These are phyloP conservation scores for Pomacea maculata DNA, from an alignment of 1,140 invertebrate genomes.

Conservation along the genomic window DNA sequence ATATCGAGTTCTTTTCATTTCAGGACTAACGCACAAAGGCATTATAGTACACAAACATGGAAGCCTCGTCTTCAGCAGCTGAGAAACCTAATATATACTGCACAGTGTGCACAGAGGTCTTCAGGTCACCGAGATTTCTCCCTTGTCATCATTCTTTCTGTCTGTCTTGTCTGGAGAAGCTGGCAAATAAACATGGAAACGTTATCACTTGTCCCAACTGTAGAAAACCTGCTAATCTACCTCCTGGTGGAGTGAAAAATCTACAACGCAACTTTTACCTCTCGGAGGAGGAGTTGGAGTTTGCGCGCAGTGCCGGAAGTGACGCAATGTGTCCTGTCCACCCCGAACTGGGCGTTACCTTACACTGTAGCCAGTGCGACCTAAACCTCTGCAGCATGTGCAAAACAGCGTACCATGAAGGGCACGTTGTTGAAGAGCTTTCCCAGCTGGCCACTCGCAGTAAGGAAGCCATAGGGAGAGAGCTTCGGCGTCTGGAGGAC, in stretches of 20 bases:
- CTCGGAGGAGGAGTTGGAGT: not conserved
- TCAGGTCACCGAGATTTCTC: not conserved
- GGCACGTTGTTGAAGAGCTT: too few species aligned
- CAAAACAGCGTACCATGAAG: too few species aligned
- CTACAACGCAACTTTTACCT: slow-evolving; percentile 12
- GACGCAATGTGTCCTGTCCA: not conserved
- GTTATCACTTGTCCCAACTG: not conserved
- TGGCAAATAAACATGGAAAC: not conserved
- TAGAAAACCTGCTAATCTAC: not conserved
- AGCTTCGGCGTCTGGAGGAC: too few species aligned
- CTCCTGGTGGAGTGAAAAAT: not conserved
- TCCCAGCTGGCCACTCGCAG: too few species aligned
- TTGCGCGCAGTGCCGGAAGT: not conserved
- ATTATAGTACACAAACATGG: too few species aligned
- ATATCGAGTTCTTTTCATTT: too few species aligned
- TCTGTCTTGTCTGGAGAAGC: not conserved
- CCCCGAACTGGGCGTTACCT: not conserved
- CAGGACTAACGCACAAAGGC: too few species aligned
- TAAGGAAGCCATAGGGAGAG: too few species aligned
- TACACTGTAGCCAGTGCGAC: slow-evolving; percentile 1
- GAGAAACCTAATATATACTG: too few species aligned
- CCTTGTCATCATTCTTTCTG: slow-evolving; percentile 5
- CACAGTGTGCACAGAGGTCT: not conserved
- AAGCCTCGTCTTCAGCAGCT: too few species aligned
- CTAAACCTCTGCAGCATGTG: too few species aligned